These are phyloP conservation scores for Ammodytes dubius DNA, from an alignment of 2,113 vertebrate genomes.

Conservation along the genomic window DNA sequence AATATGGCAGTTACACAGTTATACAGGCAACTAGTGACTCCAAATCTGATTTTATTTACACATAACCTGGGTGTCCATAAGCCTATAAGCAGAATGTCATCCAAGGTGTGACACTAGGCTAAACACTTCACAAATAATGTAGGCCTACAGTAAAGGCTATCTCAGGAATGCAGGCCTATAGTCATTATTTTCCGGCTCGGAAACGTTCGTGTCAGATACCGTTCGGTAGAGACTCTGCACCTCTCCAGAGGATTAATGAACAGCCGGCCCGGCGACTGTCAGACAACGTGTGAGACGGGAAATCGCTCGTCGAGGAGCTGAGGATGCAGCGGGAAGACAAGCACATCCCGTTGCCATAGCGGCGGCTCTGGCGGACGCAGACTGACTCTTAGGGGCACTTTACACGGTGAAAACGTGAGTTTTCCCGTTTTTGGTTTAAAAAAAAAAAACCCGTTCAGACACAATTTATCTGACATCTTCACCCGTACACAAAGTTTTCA, in stretches of 20 bases:
- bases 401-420: too few species aligned
- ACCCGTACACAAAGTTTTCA: too few species aligned
- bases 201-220: slow-evolving; percentile 42
- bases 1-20: not conserved
- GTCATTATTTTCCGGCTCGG: slow-evolving; percentile 13
- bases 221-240: not conserved
- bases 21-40: not conserved
- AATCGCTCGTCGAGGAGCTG: slow-evolving; percentile 51
- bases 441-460: too few species aligned
- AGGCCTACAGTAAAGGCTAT: not conserved
- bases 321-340: slow-evolving; percentile 70
- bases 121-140: not conserved
- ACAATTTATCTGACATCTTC: too few species aligned
- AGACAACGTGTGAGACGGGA: slow-evolving; percentile 66
- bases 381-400: slow-evolving; percentile 83
- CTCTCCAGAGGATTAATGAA: slow-evolving; percentile 9
- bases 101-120: not conserved
- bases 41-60: not conserved
- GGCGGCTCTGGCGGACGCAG: slow-evolving; percentile 72
- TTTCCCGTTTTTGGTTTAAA: too few species aligned
- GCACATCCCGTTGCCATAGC: slow-evolving; percentile 81
- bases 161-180: not conserved
- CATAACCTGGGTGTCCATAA: not conserved
- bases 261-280: slow-evolving; percentile 44
- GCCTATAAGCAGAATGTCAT: not conserved